phyloP scores from a whole-genome alignment of 2,888 invertebrate species.

The Synergus gifuensis region DNA sequence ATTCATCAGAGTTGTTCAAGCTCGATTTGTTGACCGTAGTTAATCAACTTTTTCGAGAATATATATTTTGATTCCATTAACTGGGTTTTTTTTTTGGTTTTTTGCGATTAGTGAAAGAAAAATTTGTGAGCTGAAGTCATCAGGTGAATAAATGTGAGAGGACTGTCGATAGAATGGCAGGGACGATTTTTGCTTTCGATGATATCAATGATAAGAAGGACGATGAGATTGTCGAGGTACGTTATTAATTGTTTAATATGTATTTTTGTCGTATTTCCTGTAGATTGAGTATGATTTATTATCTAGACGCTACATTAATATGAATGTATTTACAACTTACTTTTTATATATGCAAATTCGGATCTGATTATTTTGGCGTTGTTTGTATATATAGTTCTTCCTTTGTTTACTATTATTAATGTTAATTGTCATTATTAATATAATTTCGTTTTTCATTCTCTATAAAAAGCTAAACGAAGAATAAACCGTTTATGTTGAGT shows the following conservation, averaged over 20 bases:
- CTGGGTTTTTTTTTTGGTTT: neutral
- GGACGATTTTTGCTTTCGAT: constrained; percentile 31
- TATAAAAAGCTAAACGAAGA: no score
- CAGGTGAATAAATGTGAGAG: constrained; percentile 26
- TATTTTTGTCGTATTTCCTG: neutral
- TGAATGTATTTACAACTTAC: no score
- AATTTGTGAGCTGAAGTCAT: neutral
- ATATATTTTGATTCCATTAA: neutral
- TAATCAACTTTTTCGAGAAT: neutral
- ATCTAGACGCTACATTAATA: neutral
- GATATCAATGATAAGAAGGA: constrained; percentile 37
- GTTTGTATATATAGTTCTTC: no score
- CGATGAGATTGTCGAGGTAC: constrained; percentile 29
- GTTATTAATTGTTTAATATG: neutral
- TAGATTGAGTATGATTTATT: neutral
- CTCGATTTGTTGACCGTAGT: neutral
- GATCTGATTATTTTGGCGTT: no score
- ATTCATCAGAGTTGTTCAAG: neutral
- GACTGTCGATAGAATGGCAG: constrained; percentile 16
- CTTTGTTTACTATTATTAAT: no score
- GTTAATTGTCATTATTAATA: no score
- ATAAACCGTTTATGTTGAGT: no score
- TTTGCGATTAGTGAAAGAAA: neutral
- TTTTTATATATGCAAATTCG: no score
- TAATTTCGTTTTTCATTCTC: no score